Evolutionary conservation across 2,113 vertebrate species (phyloP).

Genomic region (Pteruthius melanotis): DNA sequence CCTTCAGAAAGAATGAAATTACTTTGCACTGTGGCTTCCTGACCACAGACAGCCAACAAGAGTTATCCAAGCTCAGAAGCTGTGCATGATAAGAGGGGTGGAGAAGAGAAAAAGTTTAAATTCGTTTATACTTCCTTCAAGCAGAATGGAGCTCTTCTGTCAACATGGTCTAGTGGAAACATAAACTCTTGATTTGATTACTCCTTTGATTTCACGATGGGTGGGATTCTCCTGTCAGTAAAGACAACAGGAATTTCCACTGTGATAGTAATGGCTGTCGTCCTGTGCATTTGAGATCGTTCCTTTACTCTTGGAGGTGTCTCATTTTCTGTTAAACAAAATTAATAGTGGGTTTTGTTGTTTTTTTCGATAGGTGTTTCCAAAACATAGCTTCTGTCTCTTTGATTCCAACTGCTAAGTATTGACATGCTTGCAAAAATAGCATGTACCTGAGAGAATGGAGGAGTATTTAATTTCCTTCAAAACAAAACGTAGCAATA

Average conservation of each 20-base stretch:
- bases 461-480: neutral
- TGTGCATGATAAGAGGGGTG: neutral
- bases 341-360: neutral
- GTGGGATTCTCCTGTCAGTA: neutral
- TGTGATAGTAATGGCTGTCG: neutral
- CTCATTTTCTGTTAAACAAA: neutral
- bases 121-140: neutral
- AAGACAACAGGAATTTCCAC: neutral
- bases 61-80: neutral
- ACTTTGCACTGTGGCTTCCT: neutral
- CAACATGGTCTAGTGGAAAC: neutral
- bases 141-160: neutral
- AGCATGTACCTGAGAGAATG: neutral
- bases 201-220: neutral
- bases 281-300: neutral
- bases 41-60: neutral
- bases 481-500: neutral
- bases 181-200: neutral
- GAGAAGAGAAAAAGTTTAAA: neutral
- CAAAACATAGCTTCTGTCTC: neutral
- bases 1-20: neutral
- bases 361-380: neutral
- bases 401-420: neutral
- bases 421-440: neutral
- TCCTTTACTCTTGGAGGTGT: neutral